phyloP scores from a whole-genome alignment of 2,113 vertebrate species.

The Syngnathus scovelli region DNA sequence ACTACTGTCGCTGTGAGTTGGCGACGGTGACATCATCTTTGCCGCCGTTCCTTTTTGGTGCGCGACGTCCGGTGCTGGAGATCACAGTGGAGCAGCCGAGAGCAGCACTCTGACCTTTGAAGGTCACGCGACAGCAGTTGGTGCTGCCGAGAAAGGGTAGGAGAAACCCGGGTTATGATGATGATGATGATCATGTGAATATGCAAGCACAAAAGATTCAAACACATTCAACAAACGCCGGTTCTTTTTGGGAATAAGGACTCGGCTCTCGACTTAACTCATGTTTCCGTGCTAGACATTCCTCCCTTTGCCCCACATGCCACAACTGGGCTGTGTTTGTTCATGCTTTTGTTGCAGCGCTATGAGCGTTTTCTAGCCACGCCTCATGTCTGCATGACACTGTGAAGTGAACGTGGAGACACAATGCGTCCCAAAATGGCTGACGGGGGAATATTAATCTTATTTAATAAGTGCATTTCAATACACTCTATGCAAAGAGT shows the following conservation, averaged over 20 bases:
- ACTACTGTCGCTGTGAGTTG: slow-evolving; percentile 66
- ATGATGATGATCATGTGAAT: slow-evolving; percentile 3
- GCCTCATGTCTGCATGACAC: slow-evolving; percentile 8
- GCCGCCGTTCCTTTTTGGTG: slow-evolving; percentile 26
- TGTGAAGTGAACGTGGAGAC: not conserved
- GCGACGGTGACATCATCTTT: slow-evolving; percentile 58
- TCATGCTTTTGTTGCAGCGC: not conserved
- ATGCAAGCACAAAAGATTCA: not conserved
- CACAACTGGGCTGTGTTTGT: slow-evolving; percentile 19
- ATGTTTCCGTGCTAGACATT: slow-evolving; percentile 27
- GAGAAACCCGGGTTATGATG: slow-evolving; percentile 5
- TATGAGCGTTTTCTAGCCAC: slow-evolving; percentile 13
- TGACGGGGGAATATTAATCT: not conserved
- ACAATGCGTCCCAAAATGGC: not conserved
- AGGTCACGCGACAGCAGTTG: slow-evolving; percentile 39
- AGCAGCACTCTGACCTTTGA: slow-evolving; percentile 54
- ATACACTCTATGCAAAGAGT: slow-evolving; percentile 15
- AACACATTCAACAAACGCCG: not conserved
- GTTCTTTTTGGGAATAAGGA: not conserved
- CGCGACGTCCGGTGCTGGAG: slow-evolving; percentile 26
- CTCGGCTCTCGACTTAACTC: not conserved
- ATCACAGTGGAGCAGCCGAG: slow-evolving; percentile 31
- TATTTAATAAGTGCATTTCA: slow-evolving; percentile 1
- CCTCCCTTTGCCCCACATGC: slow-evolving; percentile 13
- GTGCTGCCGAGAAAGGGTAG: slow-evolving; percentile 34